Percentiles rank a stretch among this genome's conserved stretches.
These are phyloP conservation scores for Lethocerus indicus DNA, from an alignment of 1,140 invertebrate species.

Conservation along the genomic window DNA sequence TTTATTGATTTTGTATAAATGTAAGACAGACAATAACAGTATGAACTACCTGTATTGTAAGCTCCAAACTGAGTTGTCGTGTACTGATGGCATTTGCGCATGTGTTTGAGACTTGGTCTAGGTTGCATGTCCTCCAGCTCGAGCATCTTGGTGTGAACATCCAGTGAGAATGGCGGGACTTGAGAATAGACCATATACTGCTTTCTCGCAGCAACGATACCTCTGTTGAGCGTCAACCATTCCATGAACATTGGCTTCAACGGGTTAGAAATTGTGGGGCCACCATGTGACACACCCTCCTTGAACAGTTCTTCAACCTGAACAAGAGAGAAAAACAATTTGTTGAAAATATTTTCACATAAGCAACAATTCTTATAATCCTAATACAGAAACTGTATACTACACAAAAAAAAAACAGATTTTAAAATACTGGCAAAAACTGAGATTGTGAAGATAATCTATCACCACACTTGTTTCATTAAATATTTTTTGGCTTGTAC, in stretches of 20 bases:
- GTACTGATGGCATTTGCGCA: slow-evolving; percentile 27
- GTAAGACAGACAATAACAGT: slow-evolving; percentile 6
- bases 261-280: slow-evolving; percentile 5
- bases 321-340: not conserved
- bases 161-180: slow-evolving; percentile 26
- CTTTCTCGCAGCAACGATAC: slow-evolving; percentile 26
- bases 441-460: not conserved
- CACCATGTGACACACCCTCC: slow-evolving; percentile 23
- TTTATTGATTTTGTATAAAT: too few relatives aligned
- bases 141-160: slow-evolving; percentile 33
- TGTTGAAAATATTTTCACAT: not conserved
- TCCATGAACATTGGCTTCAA: slow-evolving; percentile 31
- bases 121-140: slow-evolving; percentile 29
- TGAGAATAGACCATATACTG: slow-evolving; percentile 25
- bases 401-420: not conserved
- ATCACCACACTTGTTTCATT: too few relatives aligned
- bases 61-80: slow-evolving; percentile 32
- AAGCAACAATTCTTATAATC: not conserved
- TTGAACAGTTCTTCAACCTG: slow-evolving; percentile 26
- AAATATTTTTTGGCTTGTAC: too few relatives aligned
- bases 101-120: slow-evolving; percentile 21
- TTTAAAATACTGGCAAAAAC: not conserved
- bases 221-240: slow-evolving; percentile 25
- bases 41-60: slow-evolving; percentile 22
- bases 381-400: not conserved